Base-by-base conservation (phyloP, 2,888 invertebrate genomes). In the Thymelicus acteon region DNA sequence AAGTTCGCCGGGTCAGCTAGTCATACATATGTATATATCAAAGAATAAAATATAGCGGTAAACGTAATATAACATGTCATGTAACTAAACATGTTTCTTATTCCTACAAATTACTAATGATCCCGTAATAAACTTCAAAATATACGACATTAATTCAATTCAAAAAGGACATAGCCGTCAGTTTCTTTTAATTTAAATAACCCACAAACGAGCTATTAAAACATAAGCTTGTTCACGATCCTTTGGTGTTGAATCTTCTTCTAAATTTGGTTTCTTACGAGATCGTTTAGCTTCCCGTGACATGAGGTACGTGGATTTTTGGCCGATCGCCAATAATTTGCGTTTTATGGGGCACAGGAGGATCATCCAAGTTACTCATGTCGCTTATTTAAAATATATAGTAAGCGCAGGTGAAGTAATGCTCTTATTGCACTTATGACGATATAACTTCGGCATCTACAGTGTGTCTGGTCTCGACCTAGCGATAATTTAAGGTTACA, bases 241-340 rank as follows among this genome's bases (percentile, higher is more conserved):
- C 54, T 24, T 54, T 24, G 24, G 54, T 54, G 54, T 54, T 54
- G 54, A 54, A 10, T 54, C 24, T 54, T 8, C 54, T 54, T 54
- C 24, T 54, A 54, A 61, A 61, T 61, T 61, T 40, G 61, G 61
- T 61, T 15, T 24, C 24, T 61, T 61, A 61, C 44, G 47, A 61
- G 37, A 58, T n/a, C 61, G 61, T 47, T 62, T 62, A 48, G 61
- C 12, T 61, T 31, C 39, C 40, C 47, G 61, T 62, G 61, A 10
- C 61, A 62, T 48, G 48, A 62, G 47, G 8, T 13, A 48, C 31
- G 31, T 31, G 61, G 61, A 62, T 31, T 47, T 48, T 62, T 62
- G 61, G 61, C 61, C 0, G 13, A 48, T 24, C 13, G 61, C 61
- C 61, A 62, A 62, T 62, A 48, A 47, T 24, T 47, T 61, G 61